phyloP scores from a whole-genome alignment of 2,113 vertebrate species.

The Ochotona princeps region DNA sequence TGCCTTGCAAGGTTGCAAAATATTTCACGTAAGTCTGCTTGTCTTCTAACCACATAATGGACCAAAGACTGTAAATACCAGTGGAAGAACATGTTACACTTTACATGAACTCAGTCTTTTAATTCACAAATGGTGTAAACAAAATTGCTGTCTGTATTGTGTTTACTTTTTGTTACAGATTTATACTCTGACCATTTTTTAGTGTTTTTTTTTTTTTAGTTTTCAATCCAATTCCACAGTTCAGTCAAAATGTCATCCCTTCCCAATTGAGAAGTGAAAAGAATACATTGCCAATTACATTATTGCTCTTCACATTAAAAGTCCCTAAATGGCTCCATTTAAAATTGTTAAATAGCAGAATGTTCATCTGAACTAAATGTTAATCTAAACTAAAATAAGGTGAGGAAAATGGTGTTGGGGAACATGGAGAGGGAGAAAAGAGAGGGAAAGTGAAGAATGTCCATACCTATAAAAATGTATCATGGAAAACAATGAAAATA shows the following conservation, averaged over 20 bases:
- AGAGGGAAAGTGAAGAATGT: no score
- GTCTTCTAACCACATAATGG: background rate
- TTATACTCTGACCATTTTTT: conserved; percentile 3
- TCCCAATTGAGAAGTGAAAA: background rate
- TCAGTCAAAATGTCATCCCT: conserved; percentile 10
- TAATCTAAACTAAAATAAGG: no score
- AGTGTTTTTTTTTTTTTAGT: background rate
- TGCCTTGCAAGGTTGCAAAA: conserved; percentile 36
- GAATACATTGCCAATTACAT: background rate
- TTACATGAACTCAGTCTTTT: conserved; percentile 15
- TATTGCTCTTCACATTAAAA: background rate
- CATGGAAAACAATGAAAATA: no score
- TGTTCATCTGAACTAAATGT: no score
- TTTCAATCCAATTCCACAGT: background rate
- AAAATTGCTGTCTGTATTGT: background rate
- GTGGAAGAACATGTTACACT: conserved; percentile 21
- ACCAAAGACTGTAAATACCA: conserved; percentile 1
- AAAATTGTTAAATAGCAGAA: no score
- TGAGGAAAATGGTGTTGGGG: no score
- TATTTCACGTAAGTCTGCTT: background rate
- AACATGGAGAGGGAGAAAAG: no score
- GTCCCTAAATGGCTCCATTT: background rate
- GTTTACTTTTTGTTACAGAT: background rate
- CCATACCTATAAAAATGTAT: no score
- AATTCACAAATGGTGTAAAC: background rate